These are phyloP conservation scores for Macrotis lagotis DNA, from an alignment of 2,113 vertebrate genomes.

Conservation along the genomic window DNA sequence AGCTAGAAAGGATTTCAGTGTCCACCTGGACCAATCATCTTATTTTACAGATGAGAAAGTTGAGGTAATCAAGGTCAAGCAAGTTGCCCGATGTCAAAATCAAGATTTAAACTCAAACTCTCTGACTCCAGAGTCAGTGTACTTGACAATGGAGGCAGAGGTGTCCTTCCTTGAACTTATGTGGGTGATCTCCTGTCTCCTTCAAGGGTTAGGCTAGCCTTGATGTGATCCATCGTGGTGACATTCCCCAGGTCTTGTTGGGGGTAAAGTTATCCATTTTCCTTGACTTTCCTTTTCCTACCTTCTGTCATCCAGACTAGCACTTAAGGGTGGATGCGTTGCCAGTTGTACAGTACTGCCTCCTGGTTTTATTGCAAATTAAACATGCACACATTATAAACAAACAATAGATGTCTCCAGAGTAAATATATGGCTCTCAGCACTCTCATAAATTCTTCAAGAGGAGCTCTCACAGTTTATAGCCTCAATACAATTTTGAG, in stretches of 20 bases:
- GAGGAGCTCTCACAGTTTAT: conserved; percentile 68
- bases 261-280: conserved; percentile 32
- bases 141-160: neutral
- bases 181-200: neutral
- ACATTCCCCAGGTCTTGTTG: neutral
- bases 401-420: conserved; percentile 72
- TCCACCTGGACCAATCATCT: neutral
- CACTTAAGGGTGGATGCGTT: conserved; percentile 30
- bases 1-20: neutral
- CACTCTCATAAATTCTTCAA: conserved; percentile 71
- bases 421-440: conserved; percentile 69
- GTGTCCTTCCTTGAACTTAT: neutral
- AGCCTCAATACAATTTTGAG: conserved; percentile 62
- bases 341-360: conserved; percentile 28
- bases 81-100: neutral
- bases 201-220: neutral
- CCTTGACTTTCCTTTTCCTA: neutral
- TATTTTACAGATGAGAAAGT: neutral
- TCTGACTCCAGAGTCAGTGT: neutral
- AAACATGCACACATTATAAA: conserved; percentile 73
- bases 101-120: neutral
- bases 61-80: neutral
- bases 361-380: conserved; percentile 75
- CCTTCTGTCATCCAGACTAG: conserved; percentile 31
- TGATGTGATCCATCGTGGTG: neutral